Base-by-base conservation (phyloP, 2,113 vertebrate species). In the Mionectes macconnelli region DNA sequence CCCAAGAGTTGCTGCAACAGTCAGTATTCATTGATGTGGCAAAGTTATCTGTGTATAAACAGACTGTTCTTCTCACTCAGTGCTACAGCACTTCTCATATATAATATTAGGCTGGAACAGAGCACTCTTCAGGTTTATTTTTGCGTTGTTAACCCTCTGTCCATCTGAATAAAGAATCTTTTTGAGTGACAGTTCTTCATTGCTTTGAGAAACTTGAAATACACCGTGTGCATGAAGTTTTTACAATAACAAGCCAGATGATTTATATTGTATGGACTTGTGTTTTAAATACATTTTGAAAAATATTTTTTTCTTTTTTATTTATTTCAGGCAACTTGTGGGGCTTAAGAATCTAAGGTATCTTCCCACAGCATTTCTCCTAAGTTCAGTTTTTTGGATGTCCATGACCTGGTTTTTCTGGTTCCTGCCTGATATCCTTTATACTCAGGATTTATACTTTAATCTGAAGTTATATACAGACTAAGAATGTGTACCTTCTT, bases 351-450 rank as follows among this genome's bases (percentile, higher is more conserved):
- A 98, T 72, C 96, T 98, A 27, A 92, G 98, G 9, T 97, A 98
- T 57, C 91, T 99, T 59, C 99, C 99, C 22, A 87, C 98, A n/a
- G 88, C 98, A 9, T 72, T 98, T 91, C 98, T 99, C 72, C 97
- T 99, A 93, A 98, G 98, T 73, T 99, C 99, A 4, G 12, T 98
- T 40, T 99, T 99, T 97, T 99, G 98, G 99, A 99, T 99, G 98
- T 97, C 98, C 53, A 55, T 98, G 94, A 99, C 99, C n/a, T 99
- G 99, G 98, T 98, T 98, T 94, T 95, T 99, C 86, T 99, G 98
- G 97, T 99, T 99, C 95, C 96, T 99, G 77, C 99, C 99, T 78
- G 97, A 99, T 99, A 99, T 99, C 99, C 99, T 99, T 99, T 97
- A 40, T 57, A 15, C 8, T 73, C 67, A 69, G 82, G 52, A 59